Percentiles rank a stretch among this genome's conserved stretches.
phyloP scores from a whole-genome alignment of 2,797 vertebrate species.

The Gobionotothen gibberifrons region DNA sequence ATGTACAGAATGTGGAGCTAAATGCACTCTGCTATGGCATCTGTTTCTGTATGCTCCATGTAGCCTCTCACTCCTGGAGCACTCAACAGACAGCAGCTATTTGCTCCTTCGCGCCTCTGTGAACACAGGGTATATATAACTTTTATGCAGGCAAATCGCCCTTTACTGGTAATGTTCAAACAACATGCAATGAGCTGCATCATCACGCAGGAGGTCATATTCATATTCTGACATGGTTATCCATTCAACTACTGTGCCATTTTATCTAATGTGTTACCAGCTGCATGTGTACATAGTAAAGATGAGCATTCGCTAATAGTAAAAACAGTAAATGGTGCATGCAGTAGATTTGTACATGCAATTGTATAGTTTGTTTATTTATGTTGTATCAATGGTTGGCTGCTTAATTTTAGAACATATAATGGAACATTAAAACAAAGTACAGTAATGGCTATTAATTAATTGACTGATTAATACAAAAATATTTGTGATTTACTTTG shows the following conservation, averaged over 20 bases:
- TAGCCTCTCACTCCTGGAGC: conserved; percentile 18
- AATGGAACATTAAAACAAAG: background rate
- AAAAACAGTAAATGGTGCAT: background rate
- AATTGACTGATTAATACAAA: background rate
- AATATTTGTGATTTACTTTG: background rate
- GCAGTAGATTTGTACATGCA: background rate
- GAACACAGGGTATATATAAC: conserved; percentile 37
- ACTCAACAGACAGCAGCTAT: conserved; percentile 28
- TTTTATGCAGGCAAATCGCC: conserved; percentile 18
- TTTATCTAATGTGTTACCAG: background rate
- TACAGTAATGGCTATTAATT: background rate
- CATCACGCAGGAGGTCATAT: conserved; percentile 15
- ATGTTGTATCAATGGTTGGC: background rate
- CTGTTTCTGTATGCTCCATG: conserved; percentile 40
- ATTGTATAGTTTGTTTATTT: background rate
- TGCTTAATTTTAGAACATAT: background rate
- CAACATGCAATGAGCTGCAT: conserved; percentile 30
- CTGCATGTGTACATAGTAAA: background rate
- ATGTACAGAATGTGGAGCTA: conserved; percentile 14
- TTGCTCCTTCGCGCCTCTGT: conserved; percentile 19
- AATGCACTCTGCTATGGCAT: conserved; percentile 33
- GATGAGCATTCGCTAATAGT: background rate
- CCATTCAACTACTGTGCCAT: background rate
- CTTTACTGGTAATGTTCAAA: conserved; percentile 27
- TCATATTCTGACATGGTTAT: background rate